A percentile compares a stretch with the other conserved stretches of the same genome.
phyloP scores from a whole-genome alignment of 2,113 vertebrate genomes.

The Amblyornis subalaris region DNA sequence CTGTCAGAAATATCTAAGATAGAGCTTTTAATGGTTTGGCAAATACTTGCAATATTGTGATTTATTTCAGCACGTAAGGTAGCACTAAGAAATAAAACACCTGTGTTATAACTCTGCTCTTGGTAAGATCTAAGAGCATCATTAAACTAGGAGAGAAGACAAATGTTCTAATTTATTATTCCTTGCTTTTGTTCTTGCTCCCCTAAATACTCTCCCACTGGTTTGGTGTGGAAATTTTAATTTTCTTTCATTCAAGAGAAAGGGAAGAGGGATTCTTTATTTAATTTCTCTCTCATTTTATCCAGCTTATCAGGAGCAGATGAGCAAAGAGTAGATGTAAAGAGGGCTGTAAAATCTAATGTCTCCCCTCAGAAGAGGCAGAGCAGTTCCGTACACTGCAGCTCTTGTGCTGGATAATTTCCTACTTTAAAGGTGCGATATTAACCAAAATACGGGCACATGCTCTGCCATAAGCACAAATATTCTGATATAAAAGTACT shows the following conservation, averaged over 20 bases:
- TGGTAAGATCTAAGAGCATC: not conserved
- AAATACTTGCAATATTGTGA: not conserved
- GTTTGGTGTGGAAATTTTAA: not conserved
- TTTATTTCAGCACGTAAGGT: not conserved
- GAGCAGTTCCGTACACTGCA: not conserved
- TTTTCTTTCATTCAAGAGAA: not conserved
- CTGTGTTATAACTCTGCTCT: not conserved
- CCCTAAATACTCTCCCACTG: not conserved
- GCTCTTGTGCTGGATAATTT: not conserved
- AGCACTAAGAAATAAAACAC: not conserved
- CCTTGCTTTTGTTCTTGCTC: not conserved
- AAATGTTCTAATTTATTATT: not conserved
- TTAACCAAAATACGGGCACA: not conserved
- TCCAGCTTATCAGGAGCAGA: not conserved
- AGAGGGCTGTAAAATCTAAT: not conserved
- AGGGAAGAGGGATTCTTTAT: too few relatives aligned
- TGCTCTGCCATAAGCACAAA: not conserved
- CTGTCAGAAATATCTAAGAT: slow-evolving; percentile 7
- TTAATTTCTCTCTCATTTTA: not conserved
- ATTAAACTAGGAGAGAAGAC: not conserved
- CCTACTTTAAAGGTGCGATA: not conserved
- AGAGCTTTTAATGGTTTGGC: not conserved
- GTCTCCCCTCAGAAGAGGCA: not conserved
- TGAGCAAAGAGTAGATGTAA: not conserved
- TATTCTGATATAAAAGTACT: not conserved